phyloP scores from a whole-genome alignment of 1,140 invertebrate genomes.

The Chlorops oryzae region DNA sequence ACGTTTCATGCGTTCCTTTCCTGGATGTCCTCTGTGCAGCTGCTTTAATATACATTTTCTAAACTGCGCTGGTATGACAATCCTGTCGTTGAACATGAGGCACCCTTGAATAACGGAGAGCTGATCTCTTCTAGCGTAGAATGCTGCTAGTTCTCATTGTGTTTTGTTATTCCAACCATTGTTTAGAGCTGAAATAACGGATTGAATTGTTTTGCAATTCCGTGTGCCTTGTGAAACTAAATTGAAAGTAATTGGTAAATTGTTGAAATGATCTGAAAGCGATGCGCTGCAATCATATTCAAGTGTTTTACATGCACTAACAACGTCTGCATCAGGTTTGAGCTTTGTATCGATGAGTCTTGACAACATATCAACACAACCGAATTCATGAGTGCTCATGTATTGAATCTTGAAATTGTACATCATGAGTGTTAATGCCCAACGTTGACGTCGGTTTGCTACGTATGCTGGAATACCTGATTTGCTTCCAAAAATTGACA shows the following conservation, averaged over 20 bases:
- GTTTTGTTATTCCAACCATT: background rate
- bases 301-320: too few species aligned
- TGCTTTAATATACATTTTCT: conserved; percentile 31
- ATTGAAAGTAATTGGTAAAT: too few species aligned
- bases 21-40: too few species aligned
- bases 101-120: conserved; percentile 1
- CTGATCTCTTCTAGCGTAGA: background rate
- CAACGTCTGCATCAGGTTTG: too few species aligned
- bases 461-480: too few species aligned
- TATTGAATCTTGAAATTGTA: too few species aligned
- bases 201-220: conserved; percentile 1
- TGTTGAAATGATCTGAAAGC: too few species aligned
- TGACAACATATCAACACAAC: background rate
- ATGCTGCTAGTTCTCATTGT: background rate
- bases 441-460: too few species aligned
- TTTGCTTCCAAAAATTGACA: conserved; percentile 10
- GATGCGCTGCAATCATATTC: too few species aligned
- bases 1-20: too few species aligned
- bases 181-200: background rate
- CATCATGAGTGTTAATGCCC: conserved; percentile 3
- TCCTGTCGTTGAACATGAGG: conserved; percentile 11
- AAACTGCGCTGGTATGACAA: conserved; percentile 39
- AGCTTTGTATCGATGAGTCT: too few species aligned
- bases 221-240: conserved; percentile 12
- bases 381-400: background rate